Evolutionary conservation across 2,797 vertebrate genomes (phyloP).

Genomic region (Scomberomorus guttatus): DNA sequence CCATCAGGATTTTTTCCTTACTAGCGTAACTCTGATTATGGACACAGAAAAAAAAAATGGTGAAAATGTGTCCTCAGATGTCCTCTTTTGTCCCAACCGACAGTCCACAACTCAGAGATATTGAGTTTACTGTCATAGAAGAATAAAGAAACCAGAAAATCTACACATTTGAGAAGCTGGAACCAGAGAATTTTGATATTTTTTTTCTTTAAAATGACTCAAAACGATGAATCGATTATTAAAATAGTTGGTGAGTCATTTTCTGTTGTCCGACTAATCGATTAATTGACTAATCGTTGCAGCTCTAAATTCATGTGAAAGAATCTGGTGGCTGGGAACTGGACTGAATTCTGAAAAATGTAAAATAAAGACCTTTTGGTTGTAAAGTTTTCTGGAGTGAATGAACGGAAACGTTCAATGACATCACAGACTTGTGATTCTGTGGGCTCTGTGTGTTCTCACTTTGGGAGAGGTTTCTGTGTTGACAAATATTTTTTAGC

Average conservation of each 20-base stretch:
- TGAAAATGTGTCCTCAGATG: no score
- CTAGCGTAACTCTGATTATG: background rate
- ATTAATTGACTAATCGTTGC: no score
- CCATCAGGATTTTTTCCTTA: background rate
- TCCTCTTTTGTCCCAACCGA: no score
- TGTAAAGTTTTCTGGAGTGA: background rate
- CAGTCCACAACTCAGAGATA: no score
- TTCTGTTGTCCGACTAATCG: no score
- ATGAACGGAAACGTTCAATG: conserved; percentile 11
- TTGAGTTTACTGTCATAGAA: no score
- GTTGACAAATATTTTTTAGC: conserved; percentile 44
- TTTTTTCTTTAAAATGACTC: no score
- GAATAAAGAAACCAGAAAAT: no score
- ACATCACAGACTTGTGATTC: conserved; percentile 36
- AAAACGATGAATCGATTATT: no score
- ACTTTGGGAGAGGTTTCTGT: conserved; percentile 7
- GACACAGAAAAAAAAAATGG: background rate
- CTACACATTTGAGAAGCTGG: no score
- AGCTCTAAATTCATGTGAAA: background rate
- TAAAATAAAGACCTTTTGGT: background rate
- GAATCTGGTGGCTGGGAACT: background rate
- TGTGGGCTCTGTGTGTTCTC: background rate
- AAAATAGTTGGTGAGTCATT: no score
- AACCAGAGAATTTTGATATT: no score
- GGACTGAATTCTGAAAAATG: background rate